Conservation (phyloP, 2,113 vertebrate genomes). For the Typhlomys cinereus region DNA sequence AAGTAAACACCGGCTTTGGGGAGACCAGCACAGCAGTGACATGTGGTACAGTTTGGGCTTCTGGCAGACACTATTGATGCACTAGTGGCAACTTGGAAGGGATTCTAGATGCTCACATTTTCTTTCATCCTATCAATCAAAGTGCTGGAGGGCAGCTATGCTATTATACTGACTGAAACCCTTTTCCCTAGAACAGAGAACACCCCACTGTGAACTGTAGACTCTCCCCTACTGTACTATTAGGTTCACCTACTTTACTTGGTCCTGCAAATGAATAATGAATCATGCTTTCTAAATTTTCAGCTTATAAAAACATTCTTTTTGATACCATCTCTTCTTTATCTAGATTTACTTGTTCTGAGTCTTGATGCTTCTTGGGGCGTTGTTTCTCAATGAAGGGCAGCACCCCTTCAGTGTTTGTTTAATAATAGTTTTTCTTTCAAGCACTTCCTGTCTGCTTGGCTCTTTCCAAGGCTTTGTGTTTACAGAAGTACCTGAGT, state of each 20-base stretch:
- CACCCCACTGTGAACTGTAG: not conserved
- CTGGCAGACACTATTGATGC: not conserved
- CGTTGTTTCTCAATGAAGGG: conserved; percentile 25
- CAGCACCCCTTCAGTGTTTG: conserved; percentile 40
- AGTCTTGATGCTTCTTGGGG: conserved; percentile 48
- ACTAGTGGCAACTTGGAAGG: not conserved
- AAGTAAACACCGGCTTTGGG: not conserved
- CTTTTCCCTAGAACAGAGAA: not conserved
- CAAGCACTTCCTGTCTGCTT: not conserved
- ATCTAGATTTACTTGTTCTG: conserved; percentile 42
- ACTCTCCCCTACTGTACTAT: conserved; percentile 12
- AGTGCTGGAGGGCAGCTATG: no score
- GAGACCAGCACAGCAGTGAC: not conserved
- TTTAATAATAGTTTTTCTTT: conserved; percentile 41
- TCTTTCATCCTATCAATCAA: not conserved
- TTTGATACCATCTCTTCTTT: conserved; percentile 33
- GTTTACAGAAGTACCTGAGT: conserved; percentile 48
- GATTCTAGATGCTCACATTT: not conserved
- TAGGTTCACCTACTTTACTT: conserved; percentile 38
- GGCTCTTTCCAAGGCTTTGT: not conserved
- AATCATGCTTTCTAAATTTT: conserved; percentile 59
- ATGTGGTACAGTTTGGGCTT: not conserved
- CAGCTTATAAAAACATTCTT: conserved; percentile 34
- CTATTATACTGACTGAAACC: not conserved
- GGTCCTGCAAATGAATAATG: conserved; percentile 24